Percentiles rank a stretch among this genome's conserved stretches.
Conservation (phyloP, 1,140 invertebrate species). For the Paraescarpia echinospica region DNA sequence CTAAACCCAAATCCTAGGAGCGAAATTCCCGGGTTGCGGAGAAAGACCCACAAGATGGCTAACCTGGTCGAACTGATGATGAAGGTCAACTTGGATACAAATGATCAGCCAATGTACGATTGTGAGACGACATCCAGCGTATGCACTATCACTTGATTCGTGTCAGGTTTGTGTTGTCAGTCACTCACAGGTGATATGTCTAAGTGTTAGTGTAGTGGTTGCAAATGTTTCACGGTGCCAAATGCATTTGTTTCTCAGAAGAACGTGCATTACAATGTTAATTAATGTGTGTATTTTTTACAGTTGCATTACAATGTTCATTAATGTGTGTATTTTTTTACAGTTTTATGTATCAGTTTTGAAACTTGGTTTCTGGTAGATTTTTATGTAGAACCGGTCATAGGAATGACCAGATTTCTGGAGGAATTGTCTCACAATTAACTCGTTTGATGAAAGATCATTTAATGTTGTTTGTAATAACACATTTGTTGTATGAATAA, state of each 20-base stretch:
- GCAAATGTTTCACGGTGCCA: background rate
- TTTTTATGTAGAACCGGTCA: background rate
- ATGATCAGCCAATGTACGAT: background rate
- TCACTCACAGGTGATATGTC: too few relatives aligned
- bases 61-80: conserved; percentile 24
- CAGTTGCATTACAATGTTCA: too few relatives aligned
- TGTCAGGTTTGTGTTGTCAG: background rate
- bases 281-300: too few relatives aligned
- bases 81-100: conserved; percentile 8
- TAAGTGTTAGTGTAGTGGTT: too few relatives aligned
- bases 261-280: background rate
- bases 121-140: background rate
- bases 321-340: background rate
- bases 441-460: background rate
- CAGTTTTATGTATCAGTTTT: background rate
- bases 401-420: too few relatives aligned
- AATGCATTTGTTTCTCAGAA: background rate
- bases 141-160: background rate
- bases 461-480: background rate
- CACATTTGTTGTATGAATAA: background rate
- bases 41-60: conserved; percentile 11
- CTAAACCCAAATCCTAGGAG: background rate
- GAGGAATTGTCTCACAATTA: background rate
- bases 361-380: background rate
- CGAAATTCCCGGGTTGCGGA: background rate